Evolutionary conservation across 2,797 vertebrate genomes (phyloP).

Genomic region (Ataeniobius toweri): DNA sequence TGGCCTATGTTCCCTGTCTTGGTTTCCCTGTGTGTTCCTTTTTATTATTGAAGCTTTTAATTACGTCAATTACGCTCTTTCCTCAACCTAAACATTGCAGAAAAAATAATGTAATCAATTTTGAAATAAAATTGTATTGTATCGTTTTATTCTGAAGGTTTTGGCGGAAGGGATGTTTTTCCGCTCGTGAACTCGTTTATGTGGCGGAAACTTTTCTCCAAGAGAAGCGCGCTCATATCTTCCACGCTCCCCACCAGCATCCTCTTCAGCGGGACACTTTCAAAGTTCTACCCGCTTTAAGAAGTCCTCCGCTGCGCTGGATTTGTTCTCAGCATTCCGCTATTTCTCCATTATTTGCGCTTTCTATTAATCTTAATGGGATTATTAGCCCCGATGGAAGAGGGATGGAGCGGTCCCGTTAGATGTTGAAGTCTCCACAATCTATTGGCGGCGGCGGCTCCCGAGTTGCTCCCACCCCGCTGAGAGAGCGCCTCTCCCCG

Average conservation of each 20-base stretch:
- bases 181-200: not conserved
- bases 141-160: constrained; percentile 36
- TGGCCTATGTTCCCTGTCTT: no score
- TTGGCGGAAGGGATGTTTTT: not conserved
- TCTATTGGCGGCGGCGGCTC: constrained; percentile 56
- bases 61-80: no score
- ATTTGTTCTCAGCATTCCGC: not conserved
- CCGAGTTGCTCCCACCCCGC: constrained; percentile 56
- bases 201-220: constrained; percentile 33
- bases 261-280: constrained; percentile 27
- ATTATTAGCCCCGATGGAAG: constrained; percentile 29
- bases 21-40: no score
- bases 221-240: constrained; percentile 30
- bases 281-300: not conserved
- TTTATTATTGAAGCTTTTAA: no score
- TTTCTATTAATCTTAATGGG: constrained; percentile 3
- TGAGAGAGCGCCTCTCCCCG: constrained; percentile 24
- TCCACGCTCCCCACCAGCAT: constrained; percentile 36
- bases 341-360: not conserved
- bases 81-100: no score
- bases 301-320: not conserved
- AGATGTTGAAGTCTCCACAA: constrained; percentile 27
- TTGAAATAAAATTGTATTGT: not conserved
- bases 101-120: not conserved
- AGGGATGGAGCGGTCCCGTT: constrained; percentile 61